phyloP scores from a whole-genome alignment of 2,888 invertebrate species.

The Oligia fasciuncula region DNA sequence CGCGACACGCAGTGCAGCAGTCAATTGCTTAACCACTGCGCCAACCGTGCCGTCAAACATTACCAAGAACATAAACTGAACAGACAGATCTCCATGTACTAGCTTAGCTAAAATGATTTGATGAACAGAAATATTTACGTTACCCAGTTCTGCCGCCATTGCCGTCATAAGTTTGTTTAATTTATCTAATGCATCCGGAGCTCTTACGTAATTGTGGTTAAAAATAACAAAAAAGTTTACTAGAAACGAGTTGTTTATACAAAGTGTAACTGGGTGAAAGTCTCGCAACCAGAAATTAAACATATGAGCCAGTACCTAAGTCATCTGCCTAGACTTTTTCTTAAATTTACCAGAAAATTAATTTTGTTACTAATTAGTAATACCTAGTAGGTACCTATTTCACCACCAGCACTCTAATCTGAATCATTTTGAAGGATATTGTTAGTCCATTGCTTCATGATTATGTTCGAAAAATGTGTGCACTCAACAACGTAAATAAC shows the following conservation, averaged over 20 bases:
- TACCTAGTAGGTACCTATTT: too few species aligned
- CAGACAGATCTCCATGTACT: conserved; percentile 14
- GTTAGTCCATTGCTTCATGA: too few species aligned
- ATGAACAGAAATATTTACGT: conserved; percentile 63
- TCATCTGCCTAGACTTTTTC: neutral
- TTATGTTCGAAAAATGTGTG: too few species aligned
- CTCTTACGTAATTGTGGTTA: conserved; percentile 57
- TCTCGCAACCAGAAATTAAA: neutral
- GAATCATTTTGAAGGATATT: neutral
- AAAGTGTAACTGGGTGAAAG: neutral
- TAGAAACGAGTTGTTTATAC: conserved; percentile 30
- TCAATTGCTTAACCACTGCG: too few species aligned
- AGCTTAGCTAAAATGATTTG: conserved; percentile 57
- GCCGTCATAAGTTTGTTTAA: conserved; percentile 49
- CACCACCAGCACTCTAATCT: too few species aligned
- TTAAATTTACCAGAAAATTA: neutral
- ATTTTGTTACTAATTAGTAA: too few species aligned
- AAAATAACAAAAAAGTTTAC: conserved; percentile 51
- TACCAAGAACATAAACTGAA: conserved; percentile 27
- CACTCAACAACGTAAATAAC: too few species aligned
- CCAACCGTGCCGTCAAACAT: too few species aligned
- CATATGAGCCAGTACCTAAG: neutral
- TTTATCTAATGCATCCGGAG: conserved; percentile 54
- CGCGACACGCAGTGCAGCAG: too few species aligned
- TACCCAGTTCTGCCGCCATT: conserved; percentile 57